Conservation (phyloP, 2,113 vertebrate species). For the Physeter macrocephalus region DNA sequence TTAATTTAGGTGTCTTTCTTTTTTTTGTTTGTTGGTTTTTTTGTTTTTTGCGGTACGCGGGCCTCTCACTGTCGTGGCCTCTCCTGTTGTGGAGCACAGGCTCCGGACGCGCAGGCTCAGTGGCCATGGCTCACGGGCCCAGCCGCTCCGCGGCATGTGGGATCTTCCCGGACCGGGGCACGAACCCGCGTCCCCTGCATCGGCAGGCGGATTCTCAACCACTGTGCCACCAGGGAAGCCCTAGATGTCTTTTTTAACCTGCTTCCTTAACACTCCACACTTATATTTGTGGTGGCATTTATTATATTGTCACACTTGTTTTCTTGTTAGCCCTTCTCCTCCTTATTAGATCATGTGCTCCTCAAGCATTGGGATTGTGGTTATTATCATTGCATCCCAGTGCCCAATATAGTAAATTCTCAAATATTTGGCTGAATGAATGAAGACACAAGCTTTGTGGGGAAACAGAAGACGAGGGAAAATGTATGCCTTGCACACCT, state of each 20-base stretch:
- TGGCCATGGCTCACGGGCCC: too few relatives aligned
- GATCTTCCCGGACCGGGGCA: not conserved
- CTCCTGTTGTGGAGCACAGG: too few relatives aligned
- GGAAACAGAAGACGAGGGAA: not conserved
- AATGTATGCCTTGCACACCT: not conserved
- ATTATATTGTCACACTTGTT: not conserved
- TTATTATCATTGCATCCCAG: not conserved
- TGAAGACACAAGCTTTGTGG: not conserved
- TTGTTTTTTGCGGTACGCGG: too few relatives aligned
- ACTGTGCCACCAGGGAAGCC: not conserved
- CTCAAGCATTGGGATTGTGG: not conserved
- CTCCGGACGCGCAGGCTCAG: too few relatives aligned
- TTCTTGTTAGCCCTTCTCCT: not conserved
- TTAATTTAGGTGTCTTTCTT: not conserved
- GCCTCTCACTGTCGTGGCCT: too few relatives aligned
- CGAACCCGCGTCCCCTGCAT: not conserved
- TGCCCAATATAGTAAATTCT: not conserved
- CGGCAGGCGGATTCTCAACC: not conserved
- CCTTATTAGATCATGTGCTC: not conserved
- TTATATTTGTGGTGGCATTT: not conserved
- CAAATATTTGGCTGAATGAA: slow-evolving; percentile 9
- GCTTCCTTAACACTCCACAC: not conserved
- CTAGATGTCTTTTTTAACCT: not conserved
- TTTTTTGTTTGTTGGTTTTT: too few relatives aligned
- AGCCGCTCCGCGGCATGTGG: not conserved